phyloP scores from a whole-genome alignment of 2,888 invertebrate genomes.

The Caenorhabditis panamensis region DNA sequence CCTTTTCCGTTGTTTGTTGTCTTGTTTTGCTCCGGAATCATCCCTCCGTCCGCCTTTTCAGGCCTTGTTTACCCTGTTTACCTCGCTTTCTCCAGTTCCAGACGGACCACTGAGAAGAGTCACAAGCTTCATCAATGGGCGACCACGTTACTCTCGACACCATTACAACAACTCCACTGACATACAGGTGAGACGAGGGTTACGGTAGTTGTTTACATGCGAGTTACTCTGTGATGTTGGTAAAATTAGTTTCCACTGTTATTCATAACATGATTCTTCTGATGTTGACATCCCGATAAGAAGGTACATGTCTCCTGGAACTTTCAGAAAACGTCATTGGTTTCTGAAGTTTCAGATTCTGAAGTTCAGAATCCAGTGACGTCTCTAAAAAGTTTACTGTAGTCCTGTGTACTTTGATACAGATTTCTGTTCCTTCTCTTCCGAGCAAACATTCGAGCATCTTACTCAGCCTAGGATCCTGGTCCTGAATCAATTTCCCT shows the following conservation, averaged over 20 bases:
- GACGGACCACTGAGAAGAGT: constrained; percentile 10
- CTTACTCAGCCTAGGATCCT: background rate
- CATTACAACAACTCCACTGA: constrained; percentile 44
- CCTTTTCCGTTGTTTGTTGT: constrained; percentile 27
- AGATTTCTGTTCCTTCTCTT: background rate
- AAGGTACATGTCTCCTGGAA: no score
- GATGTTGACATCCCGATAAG: no score
- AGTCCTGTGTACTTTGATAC: no score
- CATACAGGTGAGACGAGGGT: constrained; percentile 36
- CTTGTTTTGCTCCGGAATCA: constrained; percentile 34
- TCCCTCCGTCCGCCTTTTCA: constrained; percentile 8
- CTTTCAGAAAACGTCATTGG: no score
- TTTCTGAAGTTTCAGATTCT: no score
- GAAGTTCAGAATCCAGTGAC: background rate
- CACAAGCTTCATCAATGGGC: constrained; percentile 13
- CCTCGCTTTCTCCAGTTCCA: constrained; percentile 25
- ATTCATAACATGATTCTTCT: no score
- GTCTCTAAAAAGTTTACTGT: no score
- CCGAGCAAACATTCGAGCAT: background rate
- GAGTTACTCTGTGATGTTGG: no score
- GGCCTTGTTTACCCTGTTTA: constrained; percentile 45
- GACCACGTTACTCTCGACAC: constrained; percentile 28
- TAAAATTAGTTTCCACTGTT: no score
- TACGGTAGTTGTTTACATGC: no score
- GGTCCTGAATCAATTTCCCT: background rate